phyloP scores from a whole-genome alignment of 2,888 invertebrate genomes.

The Pammene fasciana region DNA sequence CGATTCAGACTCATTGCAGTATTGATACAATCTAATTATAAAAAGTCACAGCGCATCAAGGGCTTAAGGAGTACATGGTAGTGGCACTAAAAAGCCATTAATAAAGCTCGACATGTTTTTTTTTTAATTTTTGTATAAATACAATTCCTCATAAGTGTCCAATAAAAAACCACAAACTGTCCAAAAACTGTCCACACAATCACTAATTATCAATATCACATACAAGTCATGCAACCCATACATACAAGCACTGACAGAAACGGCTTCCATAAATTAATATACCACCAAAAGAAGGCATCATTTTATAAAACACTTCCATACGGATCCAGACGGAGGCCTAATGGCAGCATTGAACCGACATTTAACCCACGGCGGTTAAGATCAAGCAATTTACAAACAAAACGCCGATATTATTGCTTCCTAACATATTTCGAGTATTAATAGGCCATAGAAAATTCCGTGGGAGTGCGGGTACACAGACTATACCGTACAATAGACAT shows the following conservation, averaged over 20 bases:
- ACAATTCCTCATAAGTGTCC: too few species aligned
- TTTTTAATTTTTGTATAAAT: too few species aligned
- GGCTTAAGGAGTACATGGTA: too few species aligned
- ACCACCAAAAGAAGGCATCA: not conserved
- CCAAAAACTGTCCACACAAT: too few species aligned
- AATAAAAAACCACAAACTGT: too few species aligned
- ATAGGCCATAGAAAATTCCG: constrained; percentile 37
- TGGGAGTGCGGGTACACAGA: constrained; percentile 9
- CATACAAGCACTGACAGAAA: not conserved
- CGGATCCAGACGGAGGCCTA: not conserved
- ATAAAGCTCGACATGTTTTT: too few species aligned
- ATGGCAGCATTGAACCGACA: constrained; percentile 14
- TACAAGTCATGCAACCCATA: not conserved
- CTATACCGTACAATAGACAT: too few species aligned
- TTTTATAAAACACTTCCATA: not conserved
- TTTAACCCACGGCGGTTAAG: constrained; percentile 17
- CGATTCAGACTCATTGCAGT: too few species aligned
- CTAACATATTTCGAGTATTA: constrained; percentile 35
- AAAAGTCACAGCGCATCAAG: too few species aligned
- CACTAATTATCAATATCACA: too few species aligned
- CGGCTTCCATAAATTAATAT: not conserved
- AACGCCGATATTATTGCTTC: constrained; percentile 35
- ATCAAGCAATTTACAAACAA: constrained; percentile 33
- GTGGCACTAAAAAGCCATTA: too few species aligned
- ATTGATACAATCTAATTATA: too few species aligned